Evolutionary conservation across 2,888 invertebrate species (phyloP).

Genomic region (Tipula lateralis): DNA sequence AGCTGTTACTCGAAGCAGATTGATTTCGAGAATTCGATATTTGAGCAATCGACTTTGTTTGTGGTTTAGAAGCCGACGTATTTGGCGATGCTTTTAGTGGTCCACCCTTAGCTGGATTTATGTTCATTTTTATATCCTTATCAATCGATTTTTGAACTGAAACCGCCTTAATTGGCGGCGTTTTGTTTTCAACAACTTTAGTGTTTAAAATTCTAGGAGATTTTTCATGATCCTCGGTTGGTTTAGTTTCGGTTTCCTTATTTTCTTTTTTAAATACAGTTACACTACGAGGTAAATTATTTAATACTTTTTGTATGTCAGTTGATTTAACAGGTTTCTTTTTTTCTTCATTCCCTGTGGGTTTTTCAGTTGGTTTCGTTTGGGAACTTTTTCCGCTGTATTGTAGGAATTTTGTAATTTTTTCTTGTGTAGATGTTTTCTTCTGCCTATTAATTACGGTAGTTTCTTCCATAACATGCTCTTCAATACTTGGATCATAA

Average conservation of each 20-base stretch:
- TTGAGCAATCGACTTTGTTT: not conserved
- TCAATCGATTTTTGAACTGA: not conserved
- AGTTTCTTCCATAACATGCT: constrained; percentile 36
- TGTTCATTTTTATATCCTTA: constrained; percentile 24
- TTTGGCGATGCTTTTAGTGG: not conserved
- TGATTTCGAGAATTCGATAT: not conserved
- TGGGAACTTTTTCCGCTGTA: constrained; percentile 38
- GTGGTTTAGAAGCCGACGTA: not conserved
- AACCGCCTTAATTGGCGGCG: constrained; percentile 13
- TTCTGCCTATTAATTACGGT: not conserved
- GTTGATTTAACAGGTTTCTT: not conserved
- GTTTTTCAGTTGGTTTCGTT: constrained; percentile 43
- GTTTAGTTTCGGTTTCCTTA: not conserved
- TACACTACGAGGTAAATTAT: constrained; percentile 33
- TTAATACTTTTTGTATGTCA: constrained; percentile 30
- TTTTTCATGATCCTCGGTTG: not conserved
- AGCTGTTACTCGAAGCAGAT: not conserved
- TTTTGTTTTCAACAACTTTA: not conserved
- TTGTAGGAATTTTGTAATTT: not conserved
- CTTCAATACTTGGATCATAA: constrained; percentile 43
- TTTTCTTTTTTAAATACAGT: constrained; percentile 34
- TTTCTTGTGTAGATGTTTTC: constrained; percentile 14
- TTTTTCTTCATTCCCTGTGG: constrained; percentile 47
- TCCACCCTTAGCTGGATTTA: not conserved
- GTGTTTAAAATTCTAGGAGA: not conserved